Evolutionary conservation across 1,140 invertebrate genomes (phyloP).

Genomic region (Gyrodactylus salaris): DNA sequence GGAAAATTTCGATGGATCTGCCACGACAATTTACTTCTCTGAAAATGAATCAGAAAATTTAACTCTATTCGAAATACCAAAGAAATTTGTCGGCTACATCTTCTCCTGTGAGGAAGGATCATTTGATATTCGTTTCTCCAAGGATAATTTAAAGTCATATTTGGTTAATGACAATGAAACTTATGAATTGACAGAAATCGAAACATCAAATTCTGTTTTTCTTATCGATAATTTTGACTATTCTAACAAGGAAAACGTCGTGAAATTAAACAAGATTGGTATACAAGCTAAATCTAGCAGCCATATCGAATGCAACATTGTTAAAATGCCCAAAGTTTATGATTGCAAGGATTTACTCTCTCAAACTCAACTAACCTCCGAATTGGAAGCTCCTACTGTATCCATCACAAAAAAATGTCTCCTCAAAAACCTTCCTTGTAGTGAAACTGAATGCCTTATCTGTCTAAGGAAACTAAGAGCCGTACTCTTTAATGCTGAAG

Average conservation of each 20-base stretch:
- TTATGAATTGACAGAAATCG: background rate
- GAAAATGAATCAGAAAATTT: background rate
- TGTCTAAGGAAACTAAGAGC: background rate
- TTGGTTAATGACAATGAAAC: background rate
- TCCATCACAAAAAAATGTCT: background rate
- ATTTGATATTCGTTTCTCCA: background rate
- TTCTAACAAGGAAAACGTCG: background rate
- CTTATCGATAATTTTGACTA: background rate
- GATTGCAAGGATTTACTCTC: background rate
- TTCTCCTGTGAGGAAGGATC: background rate
- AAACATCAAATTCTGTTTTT: background rate
- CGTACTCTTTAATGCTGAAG: background rate
- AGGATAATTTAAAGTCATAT: background rate
- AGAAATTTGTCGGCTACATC: background rate
- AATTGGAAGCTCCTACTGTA: background rate
- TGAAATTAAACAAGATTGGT: too few relatives aligned
- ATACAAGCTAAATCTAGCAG: background rate
- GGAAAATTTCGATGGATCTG: background rate
- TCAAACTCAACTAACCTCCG: background rate
- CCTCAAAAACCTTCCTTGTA: background rate
- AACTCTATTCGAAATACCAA: background rate
- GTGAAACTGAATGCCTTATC: background rate
- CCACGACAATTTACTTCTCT: background rate
- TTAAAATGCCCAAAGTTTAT: background rate
- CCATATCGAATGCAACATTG: background rate